These are phyloP conservation scores for Monochamus alternatus DNA, from an alignment of 2,888 invertebrate genomes.

Conservation along the genomic window DNA sequence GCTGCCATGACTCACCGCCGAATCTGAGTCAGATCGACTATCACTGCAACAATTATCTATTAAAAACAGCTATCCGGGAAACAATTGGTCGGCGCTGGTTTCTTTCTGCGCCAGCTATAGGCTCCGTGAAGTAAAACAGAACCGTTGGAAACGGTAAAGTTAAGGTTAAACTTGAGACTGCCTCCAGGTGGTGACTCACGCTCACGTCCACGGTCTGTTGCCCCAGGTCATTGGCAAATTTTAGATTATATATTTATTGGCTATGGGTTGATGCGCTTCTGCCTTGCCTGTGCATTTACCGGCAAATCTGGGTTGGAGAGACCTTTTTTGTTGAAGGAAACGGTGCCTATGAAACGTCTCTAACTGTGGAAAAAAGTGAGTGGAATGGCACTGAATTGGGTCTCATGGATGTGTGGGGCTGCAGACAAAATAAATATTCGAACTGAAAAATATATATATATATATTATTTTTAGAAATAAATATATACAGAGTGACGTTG, in stretches of 20 bases:
- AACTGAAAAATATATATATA: too few relatives aligned
- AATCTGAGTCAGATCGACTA: not conserved
- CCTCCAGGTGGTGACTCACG: constrained; percentile 3
- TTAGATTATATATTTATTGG: not conserved
- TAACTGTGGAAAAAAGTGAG: too few relatives aligned
- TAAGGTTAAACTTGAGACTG: constrained; percentile 18
- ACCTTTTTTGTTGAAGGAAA: too few relatives aligned
- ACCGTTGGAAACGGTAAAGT: constrained; percentile 25
- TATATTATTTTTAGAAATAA: too few relatives aligned
- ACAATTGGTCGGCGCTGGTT: not conserved
- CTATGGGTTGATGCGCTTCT: not conserved
- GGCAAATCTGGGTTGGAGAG: not conserved
- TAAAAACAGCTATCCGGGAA: constrained; percentile 11
- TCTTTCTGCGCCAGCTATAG: not conserved
- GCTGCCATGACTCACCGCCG: not conserved
- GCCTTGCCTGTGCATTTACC: not conserved
- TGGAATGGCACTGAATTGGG: too few relatives aligned
- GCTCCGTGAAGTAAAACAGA: constrained; percentile 3
- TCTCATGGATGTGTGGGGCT: too few relatives aligned
- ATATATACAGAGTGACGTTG: too few relatives aligned
- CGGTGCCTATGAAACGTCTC: too few relatives aligned
- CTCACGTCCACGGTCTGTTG: constrained; percentile 18
- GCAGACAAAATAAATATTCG: too few relatives aligned
- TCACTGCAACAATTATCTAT: not conserved
- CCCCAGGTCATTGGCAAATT: constrained; percentile 24